A percentile compares a stretch with the other conserved stretches of the same genome.
These are phyloP conservation scores for Thymelicus lineola DNA, from an alignment of 2,888 invertebrate genomes.

Conservation along the genomic window DNA sequence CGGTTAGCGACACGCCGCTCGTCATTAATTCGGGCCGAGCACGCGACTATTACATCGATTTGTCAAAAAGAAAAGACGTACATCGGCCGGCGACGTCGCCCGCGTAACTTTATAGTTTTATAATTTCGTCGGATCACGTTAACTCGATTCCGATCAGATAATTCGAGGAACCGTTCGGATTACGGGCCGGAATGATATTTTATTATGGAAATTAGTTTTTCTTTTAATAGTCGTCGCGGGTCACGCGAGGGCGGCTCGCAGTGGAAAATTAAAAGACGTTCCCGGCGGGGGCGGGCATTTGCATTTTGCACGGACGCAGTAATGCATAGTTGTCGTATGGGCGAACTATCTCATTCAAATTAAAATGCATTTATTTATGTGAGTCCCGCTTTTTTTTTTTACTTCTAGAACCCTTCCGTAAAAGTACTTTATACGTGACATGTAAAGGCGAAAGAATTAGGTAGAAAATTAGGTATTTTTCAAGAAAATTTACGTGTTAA, in stretches of 20 bases:
- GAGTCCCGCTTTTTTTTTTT: too few species aligned
- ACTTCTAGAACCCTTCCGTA: too few species aligned
- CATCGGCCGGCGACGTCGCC: constrained; percentile 72
- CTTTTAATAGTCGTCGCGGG: constrained; percentile 74
- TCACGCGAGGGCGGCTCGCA: constrained; percentile 74
- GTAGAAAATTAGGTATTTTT: too few species aligned
- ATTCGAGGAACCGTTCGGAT: constrained; percentile 62
- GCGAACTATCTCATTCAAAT: background rate
- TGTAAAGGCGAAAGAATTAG: too few species aligned
- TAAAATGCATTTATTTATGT: constrained; percentile 46
- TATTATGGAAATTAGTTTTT: constrained; percentile 82
- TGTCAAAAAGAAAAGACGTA: constrained; percentile 78
- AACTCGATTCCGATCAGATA: constrained; percentile 80
- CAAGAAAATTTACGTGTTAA: too few species aligned
- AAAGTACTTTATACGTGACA: too few species aligned
- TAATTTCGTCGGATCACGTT: constrained; percentile 78
- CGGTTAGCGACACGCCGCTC: constrained; percentile 76
- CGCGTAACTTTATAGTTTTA: constrained; percentile 78
- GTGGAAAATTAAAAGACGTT: constrained; percentile 68
- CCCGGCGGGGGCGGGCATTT: constrained; percentile 61
- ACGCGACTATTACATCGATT: constrained; percentile 79
- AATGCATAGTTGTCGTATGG: background rate
- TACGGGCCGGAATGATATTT: constrained; percentile 68
- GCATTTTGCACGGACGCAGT: constrained; percentile 52
- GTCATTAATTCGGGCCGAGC: constrained; percentile 79